These are phyloP conservation scores for Heliconius himera DNA, from an alignment of 1,140 invertebrate genomes.

Conservation along the genomic window DNA sequence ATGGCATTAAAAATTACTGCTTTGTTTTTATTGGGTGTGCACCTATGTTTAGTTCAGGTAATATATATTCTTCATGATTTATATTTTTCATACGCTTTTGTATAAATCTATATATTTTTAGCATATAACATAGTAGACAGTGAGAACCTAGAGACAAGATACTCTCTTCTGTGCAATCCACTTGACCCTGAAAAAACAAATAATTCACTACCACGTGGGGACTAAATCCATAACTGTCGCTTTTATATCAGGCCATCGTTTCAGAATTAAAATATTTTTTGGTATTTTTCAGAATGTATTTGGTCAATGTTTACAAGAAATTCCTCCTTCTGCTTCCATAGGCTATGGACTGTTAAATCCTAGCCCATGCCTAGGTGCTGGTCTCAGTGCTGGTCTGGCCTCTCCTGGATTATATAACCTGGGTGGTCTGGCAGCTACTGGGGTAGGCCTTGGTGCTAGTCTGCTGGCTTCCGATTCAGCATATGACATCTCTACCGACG, in stretches of 20 bases:
- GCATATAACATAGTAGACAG: neutral
- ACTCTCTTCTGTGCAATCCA: too few species aligned
- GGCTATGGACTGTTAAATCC: neutral
- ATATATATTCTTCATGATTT: neutral
- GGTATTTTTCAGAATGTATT: neutral
- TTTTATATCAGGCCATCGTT: too few species aligned
- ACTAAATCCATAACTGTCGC: too few species aligned
- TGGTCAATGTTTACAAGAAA: neutral
- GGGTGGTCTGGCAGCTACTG: neutral
- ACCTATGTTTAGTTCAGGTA: neutral
- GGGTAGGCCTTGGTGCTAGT: neutral
- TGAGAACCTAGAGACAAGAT: too few species aligned
- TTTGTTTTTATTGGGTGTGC: neutral
- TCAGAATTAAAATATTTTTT: too few species aligned
- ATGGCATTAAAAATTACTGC: neutral
- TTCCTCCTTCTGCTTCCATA: neutral
- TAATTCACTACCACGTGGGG: too few species aligned
- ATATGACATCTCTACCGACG: conserved; percentile 11
- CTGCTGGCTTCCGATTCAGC: neutral
- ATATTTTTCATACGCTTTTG: neutral
- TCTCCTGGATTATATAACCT: neutral
- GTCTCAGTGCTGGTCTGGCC: neutral
- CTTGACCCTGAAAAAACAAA: too few species aligned
- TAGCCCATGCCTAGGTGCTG: neutral
- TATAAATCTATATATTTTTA: too few species aligned